These are phyloP conservation scores for Lamprotornis superbus DNA, from an alignment of 2,113 vertebrate genomes.

Conservation along the genomic window DNA sequence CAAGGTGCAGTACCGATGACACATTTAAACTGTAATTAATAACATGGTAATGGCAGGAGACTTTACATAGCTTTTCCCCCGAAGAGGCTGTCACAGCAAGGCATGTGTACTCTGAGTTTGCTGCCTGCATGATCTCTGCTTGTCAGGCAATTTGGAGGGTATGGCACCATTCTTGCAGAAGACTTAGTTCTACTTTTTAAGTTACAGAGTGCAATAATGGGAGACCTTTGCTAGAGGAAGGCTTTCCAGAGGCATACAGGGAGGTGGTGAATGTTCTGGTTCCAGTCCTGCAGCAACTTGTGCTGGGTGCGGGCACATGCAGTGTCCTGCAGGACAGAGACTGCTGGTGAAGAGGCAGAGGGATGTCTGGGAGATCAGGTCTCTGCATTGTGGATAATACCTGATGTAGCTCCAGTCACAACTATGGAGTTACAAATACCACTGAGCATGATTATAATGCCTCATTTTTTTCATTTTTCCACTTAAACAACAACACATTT, in stretches of 20 bases:
- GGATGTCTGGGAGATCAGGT: neutral
- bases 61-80: neutral
- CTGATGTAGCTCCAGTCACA: neutral
- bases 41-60: neutral
- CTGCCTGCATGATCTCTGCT: neutral
- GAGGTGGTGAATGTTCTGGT: neutral
- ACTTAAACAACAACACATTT: neutral
- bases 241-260: constrained; percentile 34
- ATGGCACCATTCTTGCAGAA: neutral
- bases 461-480: neutral
- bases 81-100: neutral
- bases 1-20: neutral
- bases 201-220: neutral
- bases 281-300: neutral
- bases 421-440: neutral
- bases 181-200: neutral
- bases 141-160: neutral
- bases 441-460: neutral
- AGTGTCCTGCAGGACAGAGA: neutral
- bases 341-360: neutral
- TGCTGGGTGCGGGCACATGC: neutral
- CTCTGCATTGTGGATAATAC: neutral
- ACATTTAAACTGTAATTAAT: neutral
- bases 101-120: neutral
- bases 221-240: constrained; percentile 16